Percentiles rank a stretch among this genome's conserved stretches.
phyloP scores from a whole-genome alignment of 1,140 invertebrate genomes.

The honey bee (Apis mellifera) region DNA sequence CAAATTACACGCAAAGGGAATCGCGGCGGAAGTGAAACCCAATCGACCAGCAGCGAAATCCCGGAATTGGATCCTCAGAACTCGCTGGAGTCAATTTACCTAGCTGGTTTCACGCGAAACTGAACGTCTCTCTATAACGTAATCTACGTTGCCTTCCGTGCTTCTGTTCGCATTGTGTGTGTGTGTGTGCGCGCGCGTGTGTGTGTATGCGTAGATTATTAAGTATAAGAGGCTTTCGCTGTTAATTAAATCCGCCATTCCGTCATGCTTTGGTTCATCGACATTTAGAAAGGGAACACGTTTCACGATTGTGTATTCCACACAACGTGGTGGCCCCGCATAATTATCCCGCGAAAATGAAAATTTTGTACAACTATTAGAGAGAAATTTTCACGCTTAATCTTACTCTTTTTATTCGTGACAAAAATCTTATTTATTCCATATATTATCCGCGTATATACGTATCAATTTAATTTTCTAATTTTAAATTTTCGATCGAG shows the following conservation, averaged over 20 bases:
- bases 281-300: neutral
- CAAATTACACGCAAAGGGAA: slow-evolving; percentile 61
- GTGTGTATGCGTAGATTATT: slow-evolving; percentile 40
- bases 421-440: too few relatives aligned
- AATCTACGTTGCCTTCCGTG: slow-evolving; percentile 11
- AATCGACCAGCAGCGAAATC: slow-evolving; percentile 59
- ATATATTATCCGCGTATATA: too few relatives aligned
- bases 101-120: slow-evolving; percentile 55
- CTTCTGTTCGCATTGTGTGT: neutral
- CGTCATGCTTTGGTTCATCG: neutral
- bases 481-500: too few relatives aligned
- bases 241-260: slow-evolving; percentile 3
- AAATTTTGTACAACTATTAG: too few relatives aligned
- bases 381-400: too few relatives aligned
- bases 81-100: slow-evolving; percentile 62
- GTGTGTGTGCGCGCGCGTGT: neutral
- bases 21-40: slow-evolving; percentile 58
- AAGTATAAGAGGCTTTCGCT: slow-evolving; percentile 41
- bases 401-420: too few relatives aligned
- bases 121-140: slow-evolving; percentile 53
- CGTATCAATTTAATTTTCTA: too few relatives aligned
- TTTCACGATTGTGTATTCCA: too few relatives aligned
- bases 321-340: neutral
- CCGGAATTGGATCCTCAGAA: slow-evolving; percentile 61
- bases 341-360: too few relatives aligned